Evolutionary conservation across 2,888 invertebrate genomes (phyloP), one percentile per base, ranked within the genome.

Genomic region (Dolomedes plantarius): DNA sequence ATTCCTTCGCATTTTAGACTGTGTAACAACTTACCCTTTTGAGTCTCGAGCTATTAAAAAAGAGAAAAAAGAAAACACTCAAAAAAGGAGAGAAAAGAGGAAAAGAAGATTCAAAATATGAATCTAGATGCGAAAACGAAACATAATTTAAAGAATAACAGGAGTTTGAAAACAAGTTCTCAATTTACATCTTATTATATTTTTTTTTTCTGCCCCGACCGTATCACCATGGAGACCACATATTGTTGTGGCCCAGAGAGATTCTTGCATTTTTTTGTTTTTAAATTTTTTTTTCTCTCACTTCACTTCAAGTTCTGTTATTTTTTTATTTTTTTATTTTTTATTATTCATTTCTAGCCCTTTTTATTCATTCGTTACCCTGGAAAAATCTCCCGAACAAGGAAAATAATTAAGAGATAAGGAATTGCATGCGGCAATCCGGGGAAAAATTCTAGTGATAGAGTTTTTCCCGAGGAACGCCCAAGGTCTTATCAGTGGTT

Each of bases 351-450:
- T 67, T 23, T 19, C n/a, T 31, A 19, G 27, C 78, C 56, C 50
- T 46, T n/a, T n/a, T 56, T 56, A 32, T 32, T 67, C 50, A 27
- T 36, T 68, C 72, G 31, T 31, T 73, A 73, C 50, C 56, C 31
- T 46, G 72, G 56, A 32, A 74, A 74, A 72, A 36, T 64, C 27
- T 68, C 27, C 68, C 16, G 41, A 77, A 77, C 83, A 83, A 77
- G 83, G 76, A 72, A 82, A 83, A 83, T 83, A 83, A 83, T 83
- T 83, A 83, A 76, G 83, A 77, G 72, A 83, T 83, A 77, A 83
- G 83, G 67, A 72, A 72, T 73, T 29, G 72, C 77, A 67, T 62
- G 77, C 50, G 28, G 56, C 65, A 32, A n/a, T n/a, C 65, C 36
- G 65, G n/a, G 29, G 31, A 67, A 83, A 75, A 65, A 77, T 50